A percentile compares a stretch with the other conserved stretches of the same genome.
Evolutionary conservation across 2,888 invertebrate genomes (phyloP).

Genomic region (Acanthoscelides obtectus): DNA sequence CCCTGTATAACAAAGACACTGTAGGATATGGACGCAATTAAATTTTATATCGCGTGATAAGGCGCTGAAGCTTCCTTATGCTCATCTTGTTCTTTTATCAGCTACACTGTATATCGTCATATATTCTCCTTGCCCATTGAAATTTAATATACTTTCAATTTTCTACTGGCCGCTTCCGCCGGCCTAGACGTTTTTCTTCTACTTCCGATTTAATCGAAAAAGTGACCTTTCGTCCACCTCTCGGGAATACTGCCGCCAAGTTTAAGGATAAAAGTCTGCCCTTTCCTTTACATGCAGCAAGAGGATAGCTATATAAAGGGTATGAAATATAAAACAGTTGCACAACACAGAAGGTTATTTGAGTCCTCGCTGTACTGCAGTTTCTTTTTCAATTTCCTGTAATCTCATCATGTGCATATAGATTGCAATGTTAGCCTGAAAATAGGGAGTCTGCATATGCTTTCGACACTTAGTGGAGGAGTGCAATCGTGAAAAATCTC

Average conservation of each 20-base stretch:
- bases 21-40: too few species aligned
- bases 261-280: not conserved
- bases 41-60: too few species aligned
- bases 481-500: too few species aligned
- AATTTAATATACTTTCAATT: not conserved
- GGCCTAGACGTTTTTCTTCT: not conserved
- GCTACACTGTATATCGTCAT: not conserved
- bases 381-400: not conserved
- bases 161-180: not conserved
- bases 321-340: not conserved
- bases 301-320: not conserved
- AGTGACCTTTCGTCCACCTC: not conserved
- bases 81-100: too few species aligned
- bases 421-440: not conserved
- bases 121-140: not conserved
- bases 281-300: not conserved
- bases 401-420: not conserved
- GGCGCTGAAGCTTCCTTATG: too few species aligned
- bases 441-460: too few species aligned
- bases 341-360: not conserved
- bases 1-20: too few species aligned
- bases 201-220: not conserved
- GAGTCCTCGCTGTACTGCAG: not conserved
- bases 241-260: not conserved
- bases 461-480: too few species aligned